Percentiles rank a stretch among this genome's conserved stretches.
phyloP scores from a whole-genome alignment of 2,888 invertebrate genomes.

The Stenurella melanura region DNA sequence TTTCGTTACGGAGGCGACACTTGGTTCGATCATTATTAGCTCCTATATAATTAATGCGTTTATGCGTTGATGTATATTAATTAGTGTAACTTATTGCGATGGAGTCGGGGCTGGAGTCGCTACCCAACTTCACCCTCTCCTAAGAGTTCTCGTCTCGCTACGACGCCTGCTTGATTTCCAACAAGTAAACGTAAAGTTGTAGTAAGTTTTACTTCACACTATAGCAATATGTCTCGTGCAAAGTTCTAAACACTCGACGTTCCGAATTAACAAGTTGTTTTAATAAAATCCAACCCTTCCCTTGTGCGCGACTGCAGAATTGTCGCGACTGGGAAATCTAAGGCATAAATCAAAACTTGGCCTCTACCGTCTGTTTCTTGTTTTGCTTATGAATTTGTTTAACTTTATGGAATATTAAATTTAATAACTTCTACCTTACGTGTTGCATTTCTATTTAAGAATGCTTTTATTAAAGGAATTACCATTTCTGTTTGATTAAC shows the following conservation, averaged over 20 bases:
- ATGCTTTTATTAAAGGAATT: constrained; percentile 38
- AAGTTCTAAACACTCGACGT: constrained; percentile 70
- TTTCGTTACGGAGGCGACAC: constrained; percentile 64
- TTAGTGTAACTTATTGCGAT: constrained; percentile 72
- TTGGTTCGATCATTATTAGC: constrained; percentile 73
- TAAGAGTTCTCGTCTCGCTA: constrained; percentile 51
- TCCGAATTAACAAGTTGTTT: constrained; percentile 74
- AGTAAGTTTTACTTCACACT: constrained; percentile 68
- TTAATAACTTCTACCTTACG: constrained; percentile 61
- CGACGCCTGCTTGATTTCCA: constrained; percentile 57
- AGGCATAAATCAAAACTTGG: constrained; percentile 73
- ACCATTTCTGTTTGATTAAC: constrained; percentile 21
- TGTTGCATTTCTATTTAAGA: constrained; percentile 50
- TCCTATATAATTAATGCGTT: constrained; percentile 73
- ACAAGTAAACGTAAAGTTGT: constrained; percentile 69
- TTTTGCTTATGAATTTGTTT: constrained; percentile 68
- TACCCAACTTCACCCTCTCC: constrained; percentile 44
- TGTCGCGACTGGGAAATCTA: constrained; percentile 68
- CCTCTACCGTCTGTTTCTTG: constrained; percentile 64
- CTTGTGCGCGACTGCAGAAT: constrained; percentile 64
- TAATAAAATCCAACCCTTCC: constrained; percentile 73
- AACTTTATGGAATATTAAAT: constrained; percentile 67
- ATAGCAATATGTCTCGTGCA: constrained; percentile 63
- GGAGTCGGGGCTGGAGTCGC: constrained; percentile 42
- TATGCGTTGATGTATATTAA: constrained; percentile 74